Evolutionary conservation across 2,797 vertebrate genomes (phyloP), one percentile per base, ranked within the genome.

Genomic region (Danio kyathit): DNA sequence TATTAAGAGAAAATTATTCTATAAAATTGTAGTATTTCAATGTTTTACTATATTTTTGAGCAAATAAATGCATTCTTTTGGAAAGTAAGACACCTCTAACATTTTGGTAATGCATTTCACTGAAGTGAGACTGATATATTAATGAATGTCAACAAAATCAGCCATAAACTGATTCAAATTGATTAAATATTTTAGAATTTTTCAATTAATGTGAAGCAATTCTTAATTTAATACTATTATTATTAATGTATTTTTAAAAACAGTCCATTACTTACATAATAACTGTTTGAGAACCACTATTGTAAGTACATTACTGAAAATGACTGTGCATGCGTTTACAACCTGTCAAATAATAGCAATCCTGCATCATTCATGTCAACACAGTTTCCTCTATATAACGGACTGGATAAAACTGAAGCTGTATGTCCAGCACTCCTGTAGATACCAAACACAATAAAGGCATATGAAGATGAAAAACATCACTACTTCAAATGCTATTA

Each of bases 401-500:
- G 11, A 73, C 17, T 29, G 19, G 17, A 63, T 6, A 48, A 21
- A 51, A 64, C 6, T 43, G 13, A 51, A 70, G 57, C 59, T 19
- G 11, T 13, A 49, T 40, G 7, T 44, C 49, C 48, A 21, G 11
- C 38, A 64, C n/a, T 48, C 41, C 38, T 59, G 40, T 21, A 59
- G 16, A 41, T 13, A 40, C 66, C 46, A 43, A 70, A 59, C 10
- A 16, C 16, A 79, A 59, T 6, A 21, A 71, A 71, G 38, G 56
- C 38, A 71, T 41, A 60, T 29, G 66, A 29, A 40, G 21, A 51
- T 49, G 46, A 29, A 48, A 70, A 60, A 49, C 6, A 7, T 66
- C 74, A 57, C 51, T 51, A 56, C 75, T 69, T 59, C 52, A 41
- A 57, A 69, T 57, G 49, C 41, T 40, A 29, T 61, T 13, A 43